Percentiles rank a stretch among this genome's conserved stretches.
These are phyloP conservation scores for Vombatus ursinus DNA, from an alignment of 2,113 vertebrate genomes.

Conservation along the genomic window DNA sequence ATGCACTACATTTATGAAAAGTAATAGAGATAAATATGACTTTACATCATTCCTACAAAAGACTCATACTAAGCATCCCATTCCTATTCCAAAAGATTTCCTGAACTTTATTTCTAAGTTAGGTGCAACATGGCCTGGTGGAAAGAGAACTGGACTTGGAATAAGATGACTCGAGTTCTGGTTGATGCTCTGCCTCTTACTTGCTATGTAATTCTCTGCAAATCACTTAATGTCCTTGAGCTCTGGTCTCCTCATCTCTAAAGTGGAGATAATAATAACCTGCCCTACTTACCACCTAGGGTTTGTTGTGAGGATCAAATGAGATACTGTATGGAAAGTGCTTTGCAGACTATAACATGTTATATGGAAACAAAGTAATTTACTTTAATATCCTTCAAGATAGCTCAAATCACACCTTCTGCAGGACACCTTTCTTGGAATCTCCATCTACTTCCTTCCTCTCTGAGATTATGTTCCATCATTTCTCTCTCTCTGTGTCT, in stretches of 20 bases:
- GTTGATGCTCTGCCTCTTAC: background rate
- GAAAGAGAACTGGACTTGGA: background rate
- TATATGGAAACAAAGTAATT: background rate
- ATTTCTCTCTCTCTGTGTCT: background rate
- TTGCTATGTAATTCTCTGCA: background rate
- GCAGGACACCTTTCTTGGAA: background rate
- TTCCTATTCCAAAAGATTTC: background rate
- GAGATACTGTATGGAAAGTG: background rate
- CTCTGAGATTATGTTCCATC: background rate
- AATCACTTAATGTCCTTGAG: background rate
- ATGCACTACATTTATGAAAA: background rate
- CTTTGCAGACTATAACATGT: background rate
- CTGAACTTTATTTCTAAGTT: background rate
- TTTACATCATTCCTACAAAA: background rate
- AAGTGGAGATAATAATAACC: background rate
- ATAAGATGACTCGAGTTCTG: background rate
- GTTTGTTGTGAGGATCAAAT: background rate
- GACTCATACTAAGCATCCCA: background rate
- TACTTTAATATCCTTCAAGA: background rate
- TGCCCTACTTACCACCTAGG: background rate
- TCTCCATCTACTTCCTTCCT: background rate
- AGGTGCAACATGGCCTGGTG: background rate
- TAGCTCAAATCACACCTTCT: background rate
- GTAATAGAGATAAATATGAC: background rate
- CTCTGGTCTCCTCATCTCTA: background rate